phyloP scores from a whole-genome alignment of 1,140 invertebrate species.

The Camponotus floridanus region DNA sequence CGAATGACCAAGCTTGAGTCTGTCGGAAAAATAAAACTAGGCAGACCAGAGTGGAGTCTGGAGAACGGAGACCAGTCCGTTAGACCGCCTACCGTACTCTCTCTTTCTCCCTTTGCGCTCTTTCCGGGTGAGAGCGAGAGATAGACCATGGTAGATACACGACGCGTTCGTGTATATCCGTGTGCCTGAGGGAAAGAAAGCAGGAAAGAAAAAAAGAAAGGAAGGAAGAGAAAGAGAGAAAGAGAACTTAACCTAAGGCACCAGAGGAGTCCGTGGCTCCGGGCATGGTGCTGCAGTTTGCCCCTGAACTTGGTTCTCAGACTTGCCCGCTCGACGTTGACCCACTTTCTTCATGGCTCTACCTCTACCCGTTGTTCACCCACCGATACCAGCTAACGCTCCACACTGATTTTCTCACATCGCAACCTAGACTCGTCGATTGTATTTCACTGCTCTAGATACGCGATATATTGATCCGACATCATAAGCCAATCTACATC shows the following conservation, averaged over 20 bases:
- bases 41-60: constrained; percentile 65
- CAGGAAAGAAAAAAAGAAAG: constrained; percentile 47
- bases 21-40: constrained; percentile 74
- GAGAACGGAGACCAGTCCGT: constrained; percentile 15
- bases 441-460: constrained; percentile 51
- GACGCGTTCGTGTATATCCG: constrained; percentile 7
- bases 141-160: constrained; percentile 22
- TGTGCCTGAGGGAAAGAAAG: constrained; percentile 40
- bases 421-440: constrained; percentile 39
- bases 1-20: constrained; percentile 68
- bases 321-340: constrained; percentile 81
- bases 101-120: constrained; percentile 14
- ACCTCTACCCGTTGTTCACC: constrained; percentile 56
- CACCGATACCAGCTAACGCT: constrained; percentile 10
- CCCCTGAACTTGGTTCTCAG: constrained; percentile 85
- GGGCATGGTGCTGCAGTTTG: constrained; percentile 78
- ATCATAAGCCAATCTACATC: neutral
- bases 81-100: constrained; percentile 58
- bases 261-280: constrained; percentile 67
- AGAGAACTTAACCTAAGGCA: constrained; percentile 78
- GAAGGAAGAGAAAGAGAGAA: constrained; percentile 62
- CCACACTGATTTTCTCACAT: constrained; percentile 47
- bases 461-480: neutral
- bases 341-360: constrained; percentile 83
- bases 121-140: constrained; percentile 51